Evolutionary conservation across 2,797 vertebrate species (phyloP), one percentile per base, ranked within the genome.

Genomic region (Protosalanx chinensis): DNA sequence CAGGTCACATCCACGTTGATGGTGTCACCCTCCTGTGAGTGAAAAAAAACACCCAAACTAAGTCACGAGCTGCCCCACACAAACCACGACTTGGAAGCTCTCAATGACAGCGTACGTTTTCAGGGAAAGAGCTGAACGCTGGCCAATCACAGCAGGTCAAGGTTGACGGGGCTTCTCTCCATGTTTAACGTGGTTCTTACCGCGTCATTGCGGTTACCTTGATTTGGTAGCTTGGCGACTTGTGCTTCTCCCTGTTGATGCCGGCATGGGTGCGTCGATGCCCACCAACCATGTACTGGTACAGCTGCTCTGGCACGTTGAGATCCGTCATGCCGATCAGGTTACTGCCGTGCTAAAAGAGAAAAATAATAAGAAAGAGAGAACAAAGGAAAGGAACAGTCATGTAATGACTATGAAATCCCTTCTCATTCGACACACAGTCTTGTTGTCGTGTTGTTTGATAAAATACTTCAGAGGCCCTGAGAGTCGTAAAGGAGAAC

Each of bases 251-350:
- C 64, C 97, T 90, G 89, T 93, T 96, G 81, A 95, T 91, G 59
- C 97, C 96, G 0, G 92, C 89, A 78, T 97, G 96, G 78, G 96
- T 93, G 23, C 95, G 92, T 13, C 96, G 91, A 72, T 99, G 97
- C 0, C 98, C 98, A 53, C 96, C 97, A 6, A 98, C 96, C 97
- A 99, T 99, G 87, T 99, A 99, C 88, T 99, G 97, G 86, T 98
- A 99, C 37, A 99, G 90, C 90, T 99, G 97, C 90, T 99, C 98
- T 0, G 98, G 97, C 32, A 99, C 98, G 0, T 98, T 99, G 82
- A 99, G 93, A 84, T 99, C 97, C 0, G 95, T 97, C 98, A 99
- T 99, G 12, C 98, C 97, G 41, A 98, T 97, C 82, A 99, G 85
- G 85, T 98, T 98, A 82, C 97, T 99, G 83, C 97, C 98, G 0